Percentiles rank a stretch among this genome's conserved stretches.
phyloP scores from a whole-genome alignment of 2,113 vertebrate genomes.

The Andinoacara biseriatus region DNA sequence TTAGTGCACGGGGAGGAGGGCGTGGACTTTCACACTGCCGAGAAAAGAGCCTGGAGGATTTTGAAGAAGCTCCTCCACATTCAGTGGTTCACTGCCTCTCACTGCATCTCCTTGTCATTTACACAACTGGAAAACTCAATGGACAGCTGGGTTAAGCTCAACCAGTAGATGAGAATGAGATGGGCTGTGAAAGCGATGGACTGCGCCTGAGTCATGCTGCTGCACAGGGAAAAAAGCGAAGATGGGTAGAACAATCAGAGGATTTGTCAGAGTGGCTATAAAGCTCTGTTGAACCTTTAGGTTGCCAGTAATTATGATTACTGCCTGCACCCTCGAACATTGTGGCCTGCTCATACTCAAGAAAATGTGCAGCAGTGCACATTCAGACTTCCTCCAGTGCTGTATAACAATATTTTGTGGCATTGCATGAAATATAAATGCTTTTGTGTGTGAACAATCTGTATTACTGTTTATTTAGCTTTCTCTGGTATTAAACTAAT shows the following conservation, averaged over 20 bases:
- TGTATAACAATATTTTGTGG: not conserved
- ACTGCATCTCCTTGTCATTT: constrained; percentile 73
- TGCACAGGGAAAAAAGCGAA: constrained; percentile 43
- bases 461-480: not conserved
- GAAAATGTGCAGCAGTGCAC: not conserved
- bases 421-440: not conserved
- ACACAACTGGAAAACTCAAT: constrained; percentile 56
- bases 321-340: constrained; percentile 32
- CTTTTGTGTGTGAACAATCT: not conserved
- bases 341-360: not conserved
- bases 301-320: constrained; percentile 71
- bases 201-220: constrained; percentile 43
- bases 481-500: not conserved
- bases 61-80: constrained; percentile 69
- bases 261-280: constrained; percentile 52
- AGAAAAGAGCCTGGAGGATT: constrained; percentile 77
- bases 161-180: constrained; percentile 55
- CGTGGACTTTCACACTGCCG: constrained; percentile 69
- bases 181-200: constrained; percentile 60
- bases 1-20: constrained; percentile 50
- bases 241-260: constrained; percentile 48
- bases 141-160: constrained; percentile 74
- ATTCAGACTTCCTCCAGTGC: not conserved
- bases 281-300: constrained; percentile 56
- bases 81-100: constrained; percentile 68